These are phyloP conservation scores for Euura saliciscinereae DNA, from an alignment of 1,140 invertebrate genomes.

Conservation along the genomic window DNA sequence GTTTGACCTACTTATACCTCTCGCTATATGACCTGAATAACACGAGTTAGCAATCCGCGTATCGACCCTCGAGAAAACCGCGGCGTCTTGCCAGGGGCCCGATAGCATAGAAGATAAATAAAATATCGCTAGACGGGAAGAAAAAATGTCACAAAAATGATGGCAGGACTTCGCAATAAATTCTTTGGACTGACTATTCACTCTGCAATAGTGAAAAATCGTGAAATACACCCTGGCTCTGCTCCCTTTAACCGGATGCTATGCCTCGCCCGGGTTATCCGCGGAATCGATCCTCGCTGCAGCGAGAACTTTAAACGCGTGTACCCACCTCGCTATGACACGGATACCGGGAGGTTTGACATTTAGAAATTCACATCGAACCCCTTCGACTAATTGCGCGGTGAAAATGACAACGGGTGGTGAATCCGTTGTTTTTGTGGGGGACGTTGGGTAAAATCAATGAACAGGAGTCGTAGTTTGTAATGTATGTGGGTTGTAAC, in stretches of 20 bases:
- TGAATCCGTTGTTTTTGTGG: too few species aligned
- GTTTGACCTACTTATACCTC: background rate
- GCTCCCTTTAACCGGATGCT: conserved; percentile 1
- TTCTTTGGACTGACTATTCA: background rate
- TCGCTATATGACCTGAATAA: background rate
- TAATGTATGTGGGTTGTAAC: background rate
- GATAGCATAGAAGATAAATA: background rate
- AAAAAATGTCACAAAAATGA: background rate
- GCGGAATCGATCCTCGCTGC: background rate
- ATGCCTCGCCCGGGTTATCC: conserved; percentile 1
- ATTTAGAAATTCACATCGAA: too few species aligned
- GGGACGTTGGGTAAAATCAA: background rate
- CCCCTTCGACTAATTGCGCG: too few species aligned
- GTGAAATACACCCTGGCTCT: background rate
- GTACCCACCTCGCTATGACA: too few species aligned
- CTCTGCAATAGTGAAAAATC: background rate
- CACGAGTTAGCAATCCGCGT: background rate
- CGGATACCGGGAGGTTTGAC: too few species aligned
- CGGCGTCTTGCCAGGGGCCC: background rate
- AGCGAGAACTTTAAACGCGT: background rate
- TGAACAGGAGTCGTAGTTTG: background rate
- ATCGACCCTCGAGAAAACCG: background rate
- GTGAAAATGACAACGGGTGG: too few species aligned
- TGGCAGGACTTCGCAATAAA: too few species aligned
- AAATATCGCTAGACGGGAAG: background rate